Percentiles rank a stretch among this genome's conserved stretches.
phyloP scores from a whole-genome alignment of 1,140 invertebrate species.

The Saccostrea echinata region DNA sequence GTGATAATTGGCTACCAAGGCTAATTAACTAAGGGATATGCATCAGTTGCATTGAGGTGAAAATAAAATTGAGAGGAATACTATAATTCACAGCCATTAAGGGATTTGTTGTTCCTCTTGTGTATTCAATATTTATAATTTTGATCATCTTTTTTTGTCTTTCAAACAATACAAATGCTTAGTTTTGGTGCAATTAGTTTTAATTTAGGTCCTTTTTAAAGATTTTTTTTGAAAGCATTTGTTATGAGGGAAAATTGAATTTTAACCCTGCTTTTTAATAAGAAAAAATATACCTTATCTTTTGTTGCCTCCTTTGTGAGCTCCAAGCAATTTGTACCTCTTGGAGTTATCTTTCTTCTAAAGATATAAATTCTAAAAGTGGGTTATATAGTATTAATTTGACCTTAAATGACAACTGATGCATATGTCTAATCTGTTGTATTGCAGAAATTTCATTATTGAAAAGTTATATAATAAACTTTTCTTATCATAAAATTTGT shows the following conservation, averaged over 20 bases:
- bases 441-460: background rate
- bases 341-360: background rate
- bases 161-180: background rate
- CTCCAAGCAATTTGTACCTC: background rate
- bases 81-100: background rate
- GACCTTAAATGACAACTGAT: background rate
- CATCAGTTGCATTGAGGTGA: background rate
- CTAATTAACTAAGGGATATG: background rate
- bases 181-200: too few relatives aligned
- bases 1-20: background rate
- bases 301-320: background rate
- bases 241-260: too few relatives aligned
- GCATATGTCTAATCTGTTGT: background rate
- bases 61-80: background rate
- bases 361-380: background rate
- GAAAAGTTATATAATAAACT: background rate
- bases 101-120: background rate
- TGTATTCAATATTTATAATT: background rate
- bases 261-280: background rate
- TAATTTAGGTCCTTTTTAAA: too few relatives aligned
- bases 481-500: background rate
- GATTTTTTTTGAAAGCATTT: too few relatives aligned
- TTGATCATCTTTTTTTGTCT: background rate
- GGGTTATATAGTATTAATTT: background rate
- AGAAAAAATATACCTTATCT: background rate